A percentile compares a stretch with the other conserved stretches of the same genome.
Evolutionary conservation across 2,797 vertebrate species (phyloP).

Genomic region (Pseudocheirus occidentalis): DNA sequence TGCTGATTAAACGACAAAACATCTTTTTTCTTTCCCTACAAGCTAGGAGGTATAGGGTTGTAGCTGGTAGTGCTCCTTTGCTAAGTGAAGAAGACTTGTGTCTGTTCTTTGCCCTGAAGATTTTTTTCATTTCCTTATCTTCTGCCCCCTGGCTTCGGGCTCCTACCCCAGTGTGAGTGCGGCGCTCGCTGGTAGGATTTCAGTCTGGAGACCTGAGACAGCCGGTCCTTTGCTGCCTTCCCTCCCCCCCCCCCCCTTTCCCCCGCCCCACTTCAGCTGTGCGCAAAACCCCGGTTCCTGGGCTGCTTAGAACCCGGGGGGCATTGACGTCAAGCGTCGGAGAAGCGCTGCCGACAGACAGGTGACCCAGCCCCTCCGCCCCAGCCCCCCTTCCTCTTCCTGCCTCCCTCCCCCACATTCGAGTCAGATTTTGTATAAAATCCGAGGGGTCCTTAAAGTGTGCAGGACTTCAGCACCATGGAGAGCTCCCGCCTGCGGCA

Average conservation of each 20-base stretch:
- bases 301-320: conserved; percentile 68
- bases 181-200: neutral
- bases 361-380: conserved; percentile 74
- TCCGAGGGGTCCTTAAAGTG: conserved; percentile 18
- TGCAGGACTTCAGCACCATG: conserved; percentile 83
- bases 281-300: conserved; percentile 59
- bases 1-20: neutral
- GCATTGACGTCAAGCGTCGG: conserved; percentile 79
- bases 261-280: conserved; percentile 32
- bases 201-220: neutral
- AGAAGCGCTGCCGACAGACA: conserved; percentile 74
- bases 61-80: neutral
- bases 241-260: neutral
- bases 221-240: neutral
- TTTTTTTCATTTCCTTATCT: conserved; percentile 58
- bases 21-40: neutral
- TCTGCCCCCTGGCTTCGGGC: neutral
- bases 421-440: conserved; percentile 66
- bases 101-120: conserved; percentile 48
- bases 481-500: conserved; percentile 82
- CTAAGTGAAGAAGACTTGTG: neutral
- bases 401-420: conserved; percentile 56
- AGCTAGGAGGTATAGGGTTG: neutral
- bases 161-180: neutral
- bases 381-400: conserved; percentile 56